These are phyloP conservation scores for Osmoderma eremita DNA, from an alignment of 2,888 invertebrate genomes.

Conservation along the genomic window DNA sequence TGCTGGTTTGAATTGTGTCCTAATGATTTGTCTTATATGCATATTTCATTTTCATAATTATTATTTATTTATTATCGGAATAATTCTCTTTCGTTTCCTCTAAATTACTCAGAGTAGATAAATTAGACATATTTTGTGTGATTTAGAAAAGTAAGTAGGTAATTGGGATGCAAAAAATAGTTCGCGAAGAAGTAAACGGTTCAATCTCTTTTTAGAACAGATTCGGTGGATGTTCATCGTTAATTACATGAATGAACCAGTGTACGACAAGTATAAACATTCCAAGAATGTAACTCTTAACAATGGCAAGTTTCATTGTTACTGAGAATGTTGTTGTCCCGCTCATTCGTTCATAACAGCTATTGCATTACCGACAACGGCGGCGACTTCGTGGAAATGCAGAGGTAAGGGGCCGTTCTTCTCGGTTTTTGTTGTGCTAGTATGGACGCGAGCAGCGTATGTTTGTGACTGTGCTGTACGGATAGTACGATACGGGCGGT, in stretches of 20 bases:
- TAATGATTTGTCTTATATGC: too few relatives aligned
- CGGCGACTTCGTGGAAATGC: slow-evolving; percentile 9
- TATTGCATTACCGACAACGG: slow-evolving; percentile 6
- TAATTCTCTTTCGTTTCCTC: too few relatives aligned
- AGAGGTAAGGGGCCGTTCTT: slow-evolving; percentile 16
- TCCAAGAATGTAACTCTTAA: slow-evolving; percentile 12
- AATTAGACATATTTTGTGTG: too few relatives aligned
- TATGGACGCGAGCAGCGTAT: background rate
- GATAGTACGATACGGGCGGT: background rate
- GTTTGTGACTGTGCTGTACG: background rate
- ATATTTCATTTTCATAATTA: too few relatives aligned
- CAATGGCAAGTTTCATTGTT: slow-evolving; percentile 18
- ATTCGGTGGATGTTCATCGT: background rate
- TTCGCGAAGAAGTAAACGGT: too few relatives aligned
- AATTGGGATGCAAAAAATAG: too few relatives aligned
- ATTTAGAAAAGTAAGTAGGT: background rate
- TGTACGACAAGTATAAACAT: slow-evolving; percentile 12
- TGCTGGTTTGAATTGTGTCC: too few relatives aligned
- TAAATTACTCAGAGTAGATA: too few relatives aligned
- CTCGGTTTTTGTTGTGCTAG: slow-evolving; percentile 19
- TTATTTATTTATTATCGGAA: too few relatives aligned
- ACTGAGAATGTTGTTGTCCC: background rate
- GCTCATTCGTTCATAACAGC: background rate
- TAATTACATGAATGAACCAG: slow-evolving; percentile 1
- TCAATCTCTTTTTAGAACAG: background rate